A percentile compares a stretch with the other conserved stretches of the same genome.
These are phyloP conservation scores for Nycticryphes semicollaris DNA, from an alignment of 2,113 vertebrate species.

Conservation along the genomic window DNA sequence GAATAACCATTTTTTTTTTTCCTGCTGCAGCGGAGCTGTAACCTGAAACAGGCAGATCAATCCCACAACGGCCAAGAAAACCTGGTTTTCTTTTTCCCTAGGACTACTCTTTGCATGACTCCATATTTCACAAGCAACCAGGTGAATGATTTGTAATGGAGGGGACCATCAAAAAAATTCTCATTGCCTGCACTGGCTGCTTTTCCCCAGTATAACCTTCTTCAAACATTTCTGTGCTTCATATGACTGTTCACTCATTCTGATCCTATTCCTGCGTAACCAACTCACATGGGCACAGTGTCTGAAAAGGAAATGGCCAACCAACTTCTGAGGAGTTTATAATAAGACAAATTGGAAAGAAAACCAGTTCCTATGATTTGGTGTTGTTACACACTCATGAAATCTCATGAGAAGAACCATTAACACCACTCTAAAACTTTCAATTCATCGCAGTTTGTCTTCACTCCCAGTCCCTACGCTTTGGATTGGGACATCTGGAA, in stretches of 20 bases:
- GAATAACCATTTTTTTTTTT: background rate
- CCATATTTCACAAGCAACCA: background rate
- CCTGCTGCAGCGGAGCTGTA: no score
- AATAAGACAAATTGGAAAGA: background rate
- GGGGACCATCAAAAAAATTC: background rate
- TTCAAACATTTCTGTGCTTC: background rate
- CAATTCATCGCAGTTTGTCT: background rate
- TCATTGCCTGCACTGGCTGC: background rate
- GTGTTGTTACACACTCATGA: background rate
- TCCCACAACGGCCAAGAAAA: no score
- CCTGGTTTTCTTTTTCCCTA: background rate
- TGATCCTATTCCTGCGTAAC: background rate
- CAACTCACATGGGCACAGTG: accelerated
- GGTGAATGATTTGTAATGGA: background rate
- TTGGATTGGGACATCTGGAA: background rate
- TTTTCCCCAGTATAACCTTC: background rate
- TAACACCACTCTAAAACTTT: background rate
- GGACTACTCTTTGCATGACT: background rate
- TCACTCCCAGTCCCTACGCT: accelerated
- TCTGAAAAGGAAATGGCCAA: background rate
- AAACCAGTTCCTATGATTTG: background rate
- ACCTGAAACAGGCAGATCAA: background rate
- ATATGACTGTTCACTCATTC: background rate
- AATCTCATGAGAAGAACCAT: background rate
- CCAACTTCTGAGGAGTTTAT: background rate